Evolutionary conservation across 1,140 invertebrate genomes (phyloP), one percentile per base, ranked within the genome.

Genomic region (Oryctes rhinoceros): DNA sequence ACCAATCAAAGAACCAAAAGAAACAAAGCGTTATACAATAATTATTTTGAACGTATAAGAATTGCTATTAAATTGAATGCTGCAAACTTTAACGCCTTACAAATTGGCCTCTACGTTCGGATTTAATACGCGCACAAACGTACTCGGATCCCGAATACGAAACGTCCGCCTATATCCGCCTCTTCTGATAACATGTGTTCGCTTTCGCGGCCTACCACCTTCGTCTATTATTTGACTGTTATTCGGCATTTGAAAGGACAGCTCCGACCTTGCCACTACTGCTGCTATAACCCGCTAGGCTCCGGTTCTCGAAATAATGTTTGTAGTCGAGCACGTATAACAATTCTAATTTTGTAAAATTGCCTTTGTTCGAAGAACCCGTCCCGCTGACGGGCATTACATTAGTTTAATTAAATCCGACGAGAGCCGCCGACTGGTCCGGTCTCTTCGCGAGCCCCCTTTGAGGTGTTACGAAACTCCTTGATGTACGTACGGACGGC

Each of bases 261-360:
- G 53, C 53, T 15, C n/a, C 53, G 53, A 59, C 53, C 53, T 59
- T 18, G 5, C 53, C 53, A 7, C 53, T 59, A 59, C 53, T 53
- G 13, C 49, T 10, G n/a, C 18, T 18, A 59, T 20, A 6, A n/a
- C 15, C 15, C n/a, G 15, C 15, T 18, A n/a, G 11, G 2, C 53
- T 59, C 3, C 2, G 6, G 39, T 15, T 18, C 49, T n/a, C 49
- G n/a, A 53, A 53, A n/a, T 53, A 53, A 53, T 53, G 53, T 59
- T 59, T 59, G 18, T 59, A 59, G 53, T 10, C 53, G 53, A 18
- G 53, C 53, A 6, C 53, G 53, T 59, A 59, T 59, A 59, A 59
- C 53, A 59, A 59, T 59, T 59, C 53, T 59, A 59, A 59, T 59
- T 59, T 59, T 59, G 53, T 59, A 59, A 59, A 59, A 59, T 59